Percentiles rank a stretch among this genome's conserved stretches.
phyloP scores from a whole-genome alignment of 2,113 vertebrate species.

The Tetraodon nigroviridis region DNA sequence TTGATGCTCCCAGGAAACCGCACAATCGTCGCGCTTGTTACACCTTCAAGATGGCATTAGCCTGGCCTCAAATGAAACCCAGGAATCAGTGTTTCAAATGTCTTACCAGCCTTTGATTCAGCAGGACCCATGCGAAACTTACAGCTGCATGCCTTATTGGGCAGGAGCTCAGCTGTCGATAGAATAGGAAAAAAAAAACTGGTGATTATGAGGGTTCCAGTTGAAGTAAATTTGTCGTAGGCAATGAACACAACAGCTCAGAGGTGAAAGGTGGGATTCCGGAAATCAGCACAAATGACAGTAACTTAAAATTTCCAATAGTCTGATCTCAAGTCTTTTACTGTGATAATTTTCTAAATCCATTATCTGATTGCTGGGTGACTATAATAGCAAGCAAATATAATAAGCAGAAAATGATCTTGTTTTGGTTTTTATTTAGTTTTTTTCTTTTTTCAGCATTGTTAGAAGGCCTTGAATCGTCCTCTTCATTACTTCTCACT shows the following conservation, averaged over 20 bases:
- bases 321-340: slow-evolving; percentile 41
- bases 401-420: not conserved
- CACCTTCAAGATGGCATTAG: slow-evolving; percentile 1
- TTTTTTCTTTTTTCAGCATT: not conserved
- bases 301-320: slow-evolving; percentile 44
- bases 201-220: slow-evolving; percentile 56
- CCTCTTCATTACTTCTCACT: slow-evolving; percentile 3
- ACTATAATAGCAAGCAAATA: slow-evolving; percentile 5
- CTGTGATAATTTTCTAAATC: slow-evolving; percentile 24
- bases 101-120: slow-evolving; percentile 32
- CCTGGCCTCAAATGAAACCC: slow-evolving; percentile 17
- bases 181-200: slow-evolving; percentile 61
- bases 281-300: slow-evolving; percentile 40
- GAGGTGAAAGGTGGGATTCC: slow-evolving; percentile 55
- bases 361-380: slow-evolving; percentile 30
- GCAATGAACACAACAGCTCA: slow-evolving; percentile 37
- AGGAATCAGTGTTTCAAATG: slow-evolving; percentile 15
- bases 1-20: slow-evolving; percentile 25
- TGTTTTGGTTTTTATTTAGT: not conserved
- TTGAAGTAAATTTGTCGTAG: slow-evolving; percentile 62
- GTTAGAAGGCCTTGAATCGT: slow-evolving; percentile 1
- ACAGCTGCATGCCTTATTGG: slow-evolving; percentile 46
- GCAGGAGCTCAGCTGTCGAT: slow-evolving; percentile 48
- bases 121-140: slow-evolving; percentile 41
- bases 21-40: slow-evolving; percentile 12